Base-by-base conservation (phyloP, 2,888 invertebrate species). In the Callimorpha dominula region DNA sequence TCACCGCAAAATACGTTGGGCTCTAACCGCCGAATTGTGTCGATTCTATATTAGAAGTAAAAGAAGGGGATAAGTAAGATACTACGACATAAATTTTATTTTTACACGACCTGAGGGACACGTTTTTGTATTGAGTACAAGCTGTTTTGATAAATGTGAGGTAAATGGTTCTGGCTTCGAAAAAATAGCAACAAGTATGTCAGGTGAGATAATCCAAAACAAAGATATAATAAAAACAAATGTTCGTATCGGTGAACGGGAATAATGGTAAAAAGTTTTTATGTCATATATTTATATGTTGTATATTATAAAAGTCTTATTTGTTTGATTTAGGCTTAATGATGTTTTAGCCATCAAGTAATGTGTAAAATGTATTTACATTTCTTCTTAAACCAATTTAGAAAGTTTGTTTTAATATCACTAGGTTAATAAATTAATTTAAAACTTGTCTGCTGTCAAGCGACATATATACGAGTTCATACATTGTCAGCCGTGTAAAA, bases 31-130 rank as follows among this genome's bases (percentile, higher is more conserved):
- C 80, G 67, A 72, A 72, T 79, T 75, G 62, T 74, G 64, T 60
- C 68, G n/a, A 76, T 73, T 54, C 50, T 73, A 72, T 65, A 50
- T 69, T 66, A 70, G 14, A 75, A 82, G 72, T 76, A 78, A 77
- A 79, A 42, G 75, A 66, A 78, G 68, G 63, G 78, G 72, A 75
- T 79, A 76, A 75, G 66, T 17, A 68, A 60, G 52, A 57, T 77
- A 80, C 77, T 78, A 70, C 66, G 64, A 73, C 72, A 81, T 82
- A 82, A 77, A 85, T 85, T 84, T 79, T 78, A 76, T 80, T 82
- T 82, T 80, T 74, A 84, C 68, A 66, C 46, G 75, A 79, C 80
- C 79, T 75, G 68, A 14, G 78, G 77, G 76, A 77, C 76, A 11
- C 54, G 54, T 73, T 17, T 66, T 67, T 31, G 40, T 52, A 42